Evolutionary conservation across 2,888 invertebrate genomes (phyloP).

Genomic region (Rhynchonema sp.): DNA sequence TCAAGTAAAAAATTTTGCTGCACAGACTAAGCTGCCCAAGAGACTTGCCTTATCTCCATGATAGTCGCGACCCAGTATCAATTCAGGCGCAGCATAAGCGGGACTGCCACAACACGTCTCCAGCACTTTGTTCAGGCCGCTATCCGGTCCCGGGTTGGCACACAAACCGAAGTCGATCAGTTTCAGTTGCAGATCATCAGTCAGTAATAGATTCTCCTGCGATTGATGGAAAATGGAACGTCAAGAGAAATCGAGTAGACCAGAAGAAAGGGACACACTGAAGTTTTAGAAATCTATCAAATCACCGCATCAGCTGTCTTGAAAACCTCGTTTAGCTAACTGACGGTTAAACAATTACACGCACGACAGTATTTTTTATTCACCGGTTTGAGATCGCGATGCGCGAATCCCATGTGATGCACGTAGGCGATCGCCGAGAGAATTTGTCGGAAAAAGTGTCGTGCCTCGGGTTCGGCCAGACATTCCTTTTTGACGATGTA

Average conservation of each 20-base stretch:
- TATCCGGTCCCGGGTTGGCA: constrained; percentile 45
- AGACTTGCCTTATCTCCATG: neutral
- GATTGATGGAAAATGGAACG: too few species aligned
- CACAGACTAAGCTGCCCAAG: too few species aligned
- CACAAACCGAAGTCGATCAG: constrained; percentile 64
- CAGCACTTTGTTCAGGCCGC: constrained; percentile 11
- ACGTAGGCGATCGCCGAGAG: constrained; percentile 56
- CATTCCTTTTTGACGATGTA: constrained; percentile 57
- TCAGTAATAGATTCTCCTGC: constrained; percentile 56
- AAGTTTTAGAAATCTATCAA: too few species aligned
- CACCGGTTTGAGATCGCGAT: constrained; percentile 62
- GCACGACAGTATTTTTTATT: too few species aligned
- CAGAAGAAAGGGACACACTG: neutral
- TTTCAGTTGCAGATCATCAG: constrained; percentile 51
- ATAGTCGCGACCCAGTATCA: constrained; percentile 25
- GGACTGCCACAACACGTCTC: constrained; percentile 33
- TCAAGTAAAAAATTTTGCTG: too few species aligned
- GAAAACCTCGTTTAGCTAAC: too few species aligned
- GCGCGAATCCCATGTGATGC: constrained; percentile 53
- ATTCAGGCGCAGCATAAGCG: constrained; percentile 37
- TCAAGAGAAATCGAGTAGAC: neutral
- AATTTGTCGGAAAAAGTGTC: constrained; percentile 56
- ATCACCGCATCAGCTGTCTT: too few species aligned
- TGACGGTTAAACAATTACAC: too few species aligned
- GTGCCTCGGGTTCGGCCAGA: constrained; percentile 49